Percentiles rank a stretch among this genome's conserved stretches.
phyloP scores from a whole-genome alignment of 2,797 vertebrate species.

The Mionectes olivaceus region DNA sequence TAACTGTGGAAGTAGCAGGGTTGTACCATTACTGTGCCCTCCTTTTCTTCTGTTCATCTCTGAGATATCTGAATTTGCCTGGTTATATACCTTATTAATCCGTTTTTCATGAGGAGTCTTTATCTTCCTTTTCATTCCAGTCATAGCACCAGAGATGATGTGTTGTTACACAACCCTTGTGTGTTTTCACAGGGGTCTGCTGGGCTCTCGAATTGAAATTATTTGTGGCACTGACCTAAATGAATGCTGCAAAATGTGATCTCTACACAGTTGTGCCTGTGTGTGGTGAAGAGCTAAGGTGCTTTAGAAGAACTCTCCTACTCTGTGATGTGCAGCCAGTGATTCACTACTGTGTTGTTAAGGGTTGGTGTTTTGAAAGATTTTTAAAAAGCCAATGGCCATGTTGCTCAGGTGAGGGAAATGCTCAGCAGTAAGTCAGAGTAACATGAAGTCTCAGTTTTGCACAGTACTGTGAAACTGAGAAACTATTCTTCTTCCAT shows the following conservation, averaged over 20 bases:
- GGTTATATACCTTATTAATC: neutral
- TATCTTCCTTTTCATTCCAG: neutral
- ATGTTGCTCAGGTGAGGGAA: neutral
- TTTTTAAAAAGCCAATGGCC: neutral
- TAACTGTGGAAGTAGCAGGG: neutral
- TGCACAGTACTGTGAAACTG: neutral
- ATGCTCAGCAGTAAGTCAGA: neutral
- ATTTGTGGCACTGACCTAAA: neutral
- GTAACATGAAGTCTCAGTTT: neutral
- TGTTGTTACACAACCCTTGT: neutral
- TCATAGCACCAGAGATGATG: neutral
- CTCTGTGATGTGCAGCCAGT: neutral
- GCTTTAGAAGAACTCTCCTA: neutral
- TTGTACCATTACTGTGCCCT: neutral
- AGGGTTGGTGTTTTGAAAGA: neutral
- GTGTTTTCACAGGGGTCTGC: neutral
- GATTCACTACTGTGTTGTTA: neutral
- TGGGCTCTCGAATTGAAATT: neutral
- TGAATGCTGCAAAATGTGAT: neutral
- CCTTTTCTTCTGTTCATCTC: neutral
- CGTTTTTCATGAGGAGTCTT: neutral
- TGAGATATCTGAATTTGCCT: neutral
- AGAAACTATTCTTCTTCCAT: neutral
- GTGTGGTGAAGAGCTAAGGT: neutral
- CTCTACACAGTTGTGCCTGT: neutral